phyloP scores from a whole-genome alignment of 2,113 vertebrate genomes.

The Chionomys nivalis region DNA sequence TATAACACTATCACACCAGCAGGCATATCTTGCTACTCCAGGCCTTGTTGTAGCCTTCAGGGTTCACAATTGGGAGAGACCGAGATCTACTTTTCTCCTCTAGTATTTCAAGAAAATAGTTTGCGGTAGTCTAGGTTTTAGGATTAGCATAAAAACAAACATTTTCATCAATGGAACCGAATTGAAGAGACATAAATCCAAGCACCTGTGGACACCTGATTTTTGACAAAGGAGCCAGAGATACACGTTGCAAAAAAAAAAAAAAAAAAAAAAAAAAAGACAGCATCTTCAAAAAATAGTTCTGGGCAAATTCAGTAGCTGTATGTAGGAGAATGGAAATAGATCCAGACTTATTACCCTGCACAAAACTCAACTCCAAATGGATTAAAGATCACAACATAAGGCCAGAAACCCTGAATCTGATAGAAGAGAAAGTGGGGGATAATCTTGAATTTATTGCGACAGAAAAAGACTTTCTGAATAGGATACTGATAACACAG shows the following conservation, averaged over 20 bases:
- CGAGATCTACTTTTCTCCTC: neutral
- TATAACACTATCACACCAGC: neutral
- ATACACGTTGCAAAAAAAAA: neutral
- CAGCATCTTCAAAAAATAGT: neutral
- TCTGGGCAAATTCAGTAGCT: neutral
- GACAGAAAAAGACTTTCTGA: neutral
- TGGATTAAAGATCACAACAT: neutral
- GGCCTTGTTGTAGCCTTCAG: neutral
- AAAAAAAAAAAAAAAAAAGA: neutral
- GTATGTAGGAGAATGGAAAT: neutral
- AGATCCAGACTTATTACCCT: neutral
- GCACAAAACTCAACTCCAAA: neutral
- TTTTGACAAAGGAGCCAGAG: neutral
- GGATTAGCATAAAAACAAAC: neutral
- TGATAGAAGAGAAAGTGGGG: neutral
- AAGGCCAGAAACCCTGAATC: neutral
- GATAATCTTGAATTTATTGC: neutral
- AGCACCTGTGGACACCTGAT: neutral
- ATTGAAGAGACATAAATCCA: neutral
- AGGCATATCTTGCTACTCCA: neutral
- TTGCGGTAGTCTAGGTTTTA: neutral
- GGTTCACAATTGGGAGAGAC: neutral
- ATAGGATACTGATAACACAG: neutral
- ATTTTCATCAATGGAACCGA: neutral
- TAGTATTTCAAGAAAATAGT: neutral